These are phyloP conservation scores for Heteromurus nitidus DNA, from an alignment of 2,888 invertebrate genomes.

Conservation along the genomic window DNA sequence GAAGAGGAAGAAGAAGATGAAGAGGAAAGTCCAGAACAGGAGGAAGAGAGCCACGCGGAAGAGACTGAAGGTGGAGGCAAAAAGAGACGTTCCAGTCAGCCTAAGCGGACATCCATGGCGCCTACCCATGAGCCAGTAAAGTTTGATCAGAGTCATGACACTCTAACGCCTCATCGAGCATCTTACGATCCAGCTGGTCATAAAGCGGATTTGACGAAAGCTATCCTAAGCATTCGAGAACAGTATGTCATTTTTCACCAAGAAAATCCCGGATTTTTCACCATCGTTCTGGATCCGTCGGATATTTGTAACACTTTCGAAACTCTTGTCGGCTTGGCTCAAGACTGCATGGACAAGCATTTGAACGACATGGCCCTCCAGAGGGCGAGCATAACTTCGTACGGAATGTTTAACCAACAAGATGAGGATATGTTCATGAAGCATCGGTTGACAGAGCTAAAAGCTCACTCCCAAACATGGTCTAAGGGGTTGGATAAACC, in stretches of 20 bases:
- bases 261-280: not conserved
- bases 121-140: not conserved
- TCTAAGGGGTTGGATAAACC: constrained; percentile 17
- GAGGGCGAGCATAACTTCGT: not conserved
- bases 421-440: constrained; percentile 9
- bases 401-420: not conserved
- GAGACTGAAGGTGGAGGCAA: not conserved
- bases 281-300: not conserved
- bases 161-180: not conserved
- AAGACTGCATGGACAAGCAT: not conserved
- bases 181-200: not conserved
- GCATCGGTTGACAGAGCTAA: constrained; percentile 12
- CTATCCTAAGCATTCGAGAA: not conserved
- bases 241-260: not conserved
- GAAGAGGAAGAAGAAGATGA: not conserved
- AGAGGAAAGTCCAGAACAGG: too few species aligned
- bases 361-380: not conserved
- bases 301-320: not conserved
- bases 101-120: not conserved
- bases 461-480: constrained; percentile 21
- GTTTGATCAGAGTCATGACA: not conserved
- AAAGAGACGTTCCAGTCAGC: not conserved
- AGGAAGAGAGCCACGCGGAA: too few species aligned
- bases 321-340: not conserved
- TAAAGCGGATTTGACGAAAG: not conserved